Percentiles rank a stretch among this genome's conserved stretches.
Conservation (phyloP, 2,888 invertebrate genomes). For the Pachycephus smyrnensis region DNA sequence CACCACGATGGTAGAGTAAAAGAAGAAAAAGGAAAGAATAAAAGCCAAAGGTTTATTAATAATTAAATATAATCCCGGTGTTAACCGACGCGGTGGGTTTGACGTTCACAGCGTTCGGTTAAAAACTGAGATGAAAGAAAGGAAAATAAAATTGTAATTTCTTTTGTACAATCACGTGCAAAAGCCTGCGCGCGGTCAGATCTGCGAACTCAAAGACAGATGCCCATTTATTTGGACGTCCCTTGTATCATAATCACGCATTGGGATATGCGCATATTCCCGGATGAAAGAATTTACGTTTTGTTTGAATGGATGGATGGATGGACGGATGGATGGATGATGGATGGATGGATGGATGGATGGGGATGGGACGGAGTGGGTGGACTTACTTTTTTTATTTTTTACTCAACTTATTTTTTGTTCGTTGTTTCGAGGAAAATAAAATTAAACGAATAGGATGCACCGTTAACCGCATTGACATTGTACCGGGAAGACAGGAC, state of each 20-base stretch:
- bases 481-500: constrained; percentile 54
- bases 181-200: not conserved
- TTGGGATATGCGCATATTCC: not conserved
- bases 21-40: not conserved
- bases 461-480: constrained; percentile 44
- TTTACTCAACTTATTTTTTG: not conserved
- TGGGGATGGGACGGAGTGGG: not conserved
- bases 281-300: not conserved
- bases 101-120: not conserved
- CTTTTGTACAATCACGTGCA: too few species aligned
- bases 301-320: not conserved
- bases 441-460: constrained; percentile 20
- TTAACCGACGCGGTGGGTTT: not conserved
- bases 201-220: constrained; percentile 23
- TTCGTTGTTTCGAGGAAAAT: not conserved
- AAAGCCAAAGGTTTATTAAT: not conserved
- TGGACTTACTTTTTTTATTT: not conserved
- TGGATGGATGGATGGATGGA: not conserved
- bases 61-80: not conserved
- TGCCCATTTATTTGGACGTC: constrained; percentile 56
- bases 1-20: not conserved
- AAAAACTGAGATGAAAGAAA: too few species aligned
- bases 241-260: constrained; percentile 47
- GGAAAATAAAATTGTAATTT: not conserved
- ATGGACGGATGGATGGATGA: not conserved